These are phyloP conservation scores for Drosophila birchii DNA, from an alignment of 2,888 invertebrate species.

Conservation along the genomic window DNA sequence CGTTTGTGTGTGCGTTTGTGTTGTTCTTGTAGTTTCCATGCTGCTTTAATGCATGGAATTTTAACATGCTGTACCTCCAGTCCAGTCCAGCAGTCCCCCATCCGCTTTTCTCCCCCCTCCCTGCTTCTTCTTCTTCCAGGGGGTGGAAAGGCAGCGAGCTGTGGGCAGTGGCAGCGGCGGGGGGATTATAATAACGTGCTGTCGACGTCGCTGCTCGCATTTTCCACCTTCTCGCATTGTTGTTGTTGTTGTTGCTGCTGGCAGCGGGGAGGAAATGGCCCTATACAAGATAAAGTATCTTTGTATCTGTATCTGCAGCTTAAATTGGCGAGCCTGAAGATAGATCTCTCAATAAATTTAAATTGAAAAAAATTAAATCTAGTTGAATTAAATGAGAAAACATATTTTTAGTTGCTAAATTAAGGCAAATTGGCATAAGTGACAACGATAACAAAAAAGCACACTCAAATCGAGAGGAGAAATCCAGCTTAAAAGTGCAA, in stretches of 20 bases:
- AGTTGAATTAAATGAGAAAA: slow-evolving; percentile 76
- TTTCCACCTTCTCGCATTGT: slow-evolving; percentile 64
- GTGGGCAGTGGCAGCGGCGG: slow-evolving; percentile 33
- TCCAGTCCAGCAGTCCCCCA: slow-evolving; percentile 23
- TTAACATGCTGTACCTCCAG: slow-evolving; percentile 66
- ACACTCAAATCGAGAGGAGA: background rate
- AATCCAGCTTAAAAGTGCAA: slow-evolving; percentile 15
- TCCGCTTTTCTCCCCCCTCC: background rate
- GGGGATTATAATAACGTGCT: slow-evolving; percentile 75
- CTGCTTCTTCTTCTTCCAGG: slow-evolving; percentile 25
- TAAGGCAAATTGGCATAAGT: slow-evolving; percentile 77
- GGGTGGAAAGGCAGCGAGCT: slow-evolving; percentile 2
- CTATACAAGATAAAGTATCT: slow-evolving; percentile 37
- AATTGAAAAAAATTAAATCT: slow-evolving; percentile 60
- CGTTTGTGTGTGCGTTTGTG: slow-evolving; percentile 50
- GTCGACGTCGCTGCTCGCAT: slow-evolving; percentile 65
- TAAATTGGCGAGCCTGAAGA: slow-evolving; percentile 24
- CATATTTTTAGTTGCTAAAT: slow-evolving; percentile 76
- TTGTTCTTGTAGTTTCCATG: slow-evolving; percentile 78
- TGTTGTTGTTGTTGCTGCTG: background rate
- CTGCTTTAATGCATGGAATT: slow-evolving; percentile 68
- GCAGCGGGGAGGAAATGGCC: slow-evolving; percentile 64
- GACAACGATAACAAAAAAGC: slow-evolving; percentile 13
- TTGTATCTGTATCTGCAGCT: slow-evolving; percentile 34
- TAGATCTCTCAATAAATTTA: slow-evolving; percentile 78